Conservation (phyloP, 2,113 vertebrate genomes). For the Phaethon lepturus region DNA sequence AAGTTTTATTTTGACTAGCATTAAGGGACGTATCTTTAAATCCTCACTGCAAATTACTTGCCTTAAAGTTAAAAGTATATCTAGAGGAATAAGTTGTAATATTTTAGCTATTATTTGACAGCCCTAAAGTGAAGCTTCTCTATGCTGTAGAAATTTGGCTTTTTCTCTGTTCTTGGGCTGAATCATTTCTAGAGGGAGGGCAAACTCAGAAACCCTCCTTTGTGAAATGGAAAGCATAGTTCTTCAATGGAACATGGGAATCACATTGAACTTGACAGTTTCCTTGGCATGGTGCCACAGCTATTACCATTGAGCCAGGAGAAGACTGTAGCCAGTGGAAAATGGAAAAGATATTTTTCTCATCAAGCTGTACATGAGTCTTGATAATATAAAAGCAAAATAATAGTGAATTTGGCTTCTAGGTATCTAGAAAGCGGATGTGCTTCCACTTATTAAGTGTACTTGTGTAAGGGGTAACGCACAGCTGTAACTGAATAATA, state of each 20-base stretch:
- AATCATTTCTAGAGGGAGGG: background rate
- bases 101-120: background rate
- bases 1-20: background rate
- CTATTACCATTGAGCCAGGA: background rate
- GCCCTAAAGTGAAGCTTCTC: background rate
- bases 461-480: background rate
- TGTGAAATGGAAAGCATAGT: constrained; percentile 4
- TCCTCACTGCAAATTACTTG: background rate
- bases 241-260: background rate
- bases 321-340: constrained; percentile 26
- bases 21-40: constrained; percentile 1
- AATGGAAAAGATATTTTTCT: constrained; percentile 45
- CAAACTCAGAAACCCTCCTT: background rate
- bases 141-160: background rate
- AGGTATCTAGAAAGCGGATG: background rate
- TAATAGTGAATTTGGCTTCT: background rate
- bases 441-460: background rate
- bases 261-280: constrained; percentile 12
- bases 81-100: background rate
- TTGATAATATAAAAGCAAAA: background rate
- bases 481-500: background rate
- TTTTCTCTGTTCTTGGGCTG: background rate
- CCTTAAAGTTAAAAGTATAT: background rate
- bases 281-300: background rate
- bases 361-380: background rate